These are phyloP conservation scores for Scaptomyza parva DNA, from an alignment of 2,888 invertebrate genomes.

Conservation along the genomic window DNA sequence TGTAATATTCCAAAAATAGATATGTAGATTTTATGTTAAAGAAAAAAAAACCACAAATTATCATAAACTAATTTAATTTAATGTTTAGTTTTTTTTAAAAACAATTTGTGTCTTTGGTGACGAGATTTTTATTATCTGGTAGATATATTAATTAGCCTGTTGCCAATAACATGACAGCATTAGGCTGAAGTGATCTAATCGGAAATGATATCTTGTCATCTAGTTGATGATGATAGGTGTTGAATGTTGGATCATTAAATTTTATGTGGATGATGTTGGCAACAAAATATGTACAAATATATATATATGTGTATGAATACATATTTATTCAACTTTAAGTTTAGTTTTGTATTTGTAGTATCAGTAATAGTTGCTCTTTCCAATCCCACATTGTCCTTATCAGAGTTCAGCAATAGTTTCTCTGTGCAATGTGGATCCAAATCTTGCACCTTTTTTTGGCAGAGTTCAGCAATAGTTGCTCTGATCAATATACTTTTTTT, in stretches of 20 bases:
- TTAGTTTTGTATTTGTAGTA: too few species aligned
- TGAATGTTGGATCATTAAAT: neutral
- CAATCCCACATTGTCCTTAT: too few species aligned
- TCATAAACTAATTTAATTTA: conserved; percentile 6
- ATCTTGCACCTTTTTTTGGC: too few species aligned
- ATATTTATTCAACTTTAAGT: too few species aligned
- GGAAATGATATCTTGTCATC: neutral
- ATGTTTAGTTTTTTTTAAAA: neutral
- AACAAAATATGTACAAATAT: neutral
- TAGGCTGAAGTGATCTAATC: neutral
- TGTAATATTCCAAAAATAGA: neutral
- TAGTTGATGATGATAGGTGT: neutral
- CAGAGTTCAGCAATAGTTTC: too few species aligned
- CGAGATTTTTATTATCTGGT: neutral
- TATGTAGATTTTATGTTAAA: neutral
- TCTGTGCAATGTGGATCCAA: too few species aligned
- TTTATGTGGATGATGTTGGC: neutral
- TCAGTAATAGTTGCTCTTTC: too few species aligned
- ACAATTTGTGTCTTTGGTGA: neutral
- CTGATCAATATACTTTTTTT: too few species aligned
- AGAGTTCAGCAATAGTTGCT: too few species aligned
- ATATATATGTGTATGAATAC: too few species aligned
- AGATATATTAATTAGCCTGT: neutral
- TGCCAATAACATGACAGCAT: neutral
- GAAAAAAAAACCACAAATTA: conserved; percentile 3